phyloP scores from a whole-genome alignment of 2,888 invertebrate genomes.

The Argyra leucocephala region DNA sequence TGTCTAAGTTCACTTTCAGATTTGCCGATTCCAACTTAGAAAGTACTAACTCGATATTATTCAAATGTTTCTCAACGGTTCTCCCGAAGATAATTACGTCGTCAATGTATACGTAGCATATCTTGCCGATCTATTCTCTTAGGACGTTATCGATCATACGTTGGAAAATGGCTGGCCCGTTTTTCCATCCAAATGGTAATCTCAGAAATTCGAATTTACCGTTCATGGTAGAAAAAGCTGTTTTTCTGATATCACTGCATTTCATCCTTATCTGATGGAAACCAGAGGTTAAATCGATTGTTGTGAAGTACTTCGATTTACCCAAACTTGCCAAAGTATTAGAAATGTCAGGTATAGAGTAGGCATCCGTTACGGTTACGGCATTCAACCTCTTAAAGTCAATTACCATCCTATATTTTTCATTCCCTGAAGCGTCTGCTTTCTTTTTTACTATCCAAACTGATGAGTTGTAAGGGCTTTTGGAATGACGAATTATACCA shows the following conservation, averaged over 20 bases:
- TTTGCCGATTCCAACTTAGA: background rate
- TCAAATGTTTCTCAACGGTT: background rate
- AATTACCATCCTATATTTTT: too few relatives aligned
- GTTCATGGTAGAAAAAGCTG: too few relatives aligned
- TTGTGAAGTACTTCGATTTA: too few relatives aligned
- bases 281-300: too few relatives aligned
- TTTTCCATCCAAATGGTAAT: background rate
- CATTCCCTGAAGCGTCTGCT: too few relatives aligned
- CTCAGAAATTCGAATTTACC: background rate
- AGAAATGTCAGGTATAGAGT: too few relatives aligned
- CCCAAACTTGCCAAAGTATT: too few relatives aligned
- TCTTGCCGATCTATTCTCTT: background rate
- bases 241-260: too few relatives aligned
- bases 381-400: too few relatives aligned
- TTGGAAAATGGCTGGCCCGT: background rate
- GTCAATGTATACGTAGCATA: background rate
- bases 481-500: conserved; percentile 29
- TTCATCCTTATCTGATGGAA: too few relatives aligned
- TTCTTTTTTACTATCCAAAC: too few relatives aligned
- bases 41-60: background rate
- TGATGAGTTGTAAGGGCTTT: conserved; percentile 27
- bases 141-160: background rate
- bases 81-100: background rate
- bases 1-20: background rate
- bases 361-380: too few relatives aligned